Evolutionary conservation across 64 coral and sea anemone genomes (phyloP).

Genomic region (Astreopora myriophthalma): DNA sequence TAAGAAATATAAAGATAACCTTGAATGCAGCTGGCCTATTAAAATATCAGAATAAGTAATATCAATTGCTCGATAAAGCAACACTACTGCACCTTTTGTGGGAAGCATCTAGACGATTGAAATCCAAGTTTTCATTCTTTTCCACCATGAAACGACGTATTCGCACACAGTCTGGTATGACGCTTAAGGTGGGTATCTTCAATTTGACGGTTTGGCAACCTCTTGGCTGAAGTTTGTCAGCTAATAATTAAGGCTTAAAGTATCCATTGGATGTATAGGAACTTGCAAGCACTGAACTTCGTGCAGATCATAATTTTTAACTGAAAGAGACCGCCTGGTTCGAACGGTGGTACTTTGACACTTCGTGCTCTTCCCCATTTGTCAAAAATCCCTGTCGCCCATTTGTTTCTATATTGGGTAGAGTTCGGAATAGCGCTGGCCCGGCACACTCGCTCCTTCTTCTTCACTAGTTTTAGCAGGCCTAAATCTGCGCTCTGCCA

Average conservation of each 20-base stretch:
- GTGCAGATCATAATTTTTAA: background rate
- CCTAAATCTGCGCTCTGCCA: background rate
- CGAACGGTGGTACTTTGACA: background rate
- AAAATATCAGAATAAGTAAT: background rate
- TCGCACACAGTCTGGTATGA: background rate
- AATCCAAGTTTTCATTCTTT: background rate
- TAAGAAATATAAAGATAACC: background rate
- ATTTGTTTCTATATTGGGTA: background rate
- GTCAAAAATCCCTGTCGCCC: background rate
- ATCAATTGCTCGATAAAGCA: background rate
- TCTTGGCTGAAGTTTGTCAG: slow-evolving; percentile 6
- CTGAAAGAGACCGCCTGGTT: background rate
- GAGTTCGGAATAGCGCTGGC: background rate
- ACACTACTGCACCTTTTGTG: background rate
- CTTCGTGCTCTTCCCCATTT: background rate
- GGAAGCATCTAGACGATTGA: background rate
- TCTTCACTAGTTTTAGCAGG: background rate
- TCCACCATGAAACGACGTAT: background rate
- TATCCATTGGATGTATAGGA: background rate
- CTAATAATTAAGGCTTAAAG: background rate
- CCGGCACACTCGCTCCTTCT: background rate
- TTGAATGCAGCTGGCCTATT: background rate
- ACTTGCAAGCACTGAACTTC: background rate
- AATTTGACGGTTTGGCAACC: slow-evolving; percentile 13
- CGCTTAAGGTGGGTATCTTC: background rate